These are phyloP conservation scores for Drosophila tropicalis DNA, from an alignment of 1,140 invertebrate genomes.

Conservation along the genomic window DNA sequence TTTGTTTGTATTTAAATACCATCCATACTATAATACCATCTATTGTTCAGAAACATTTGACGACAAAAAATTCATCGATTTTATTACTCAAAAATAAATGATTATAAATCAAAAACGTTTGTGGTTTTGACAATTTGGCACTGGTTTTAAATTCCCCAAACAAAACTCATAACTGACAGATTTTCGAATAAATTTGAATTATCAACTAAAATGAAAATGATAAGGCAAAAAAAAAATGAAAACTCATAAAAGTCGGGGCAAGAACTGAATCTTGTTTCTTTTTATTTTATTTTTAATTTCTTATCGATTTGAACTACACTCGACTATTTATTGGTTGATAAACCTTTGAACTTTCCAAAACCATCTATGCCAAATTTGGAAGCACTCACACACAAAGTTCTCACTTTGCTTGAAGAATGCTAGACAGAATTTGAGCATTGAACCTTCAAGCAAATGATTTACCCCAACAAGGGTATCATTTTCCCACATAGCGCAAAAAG, in stretches of 20 bases:
- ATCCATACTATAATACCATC: too few species aligned
- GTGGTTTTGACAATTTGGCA: not conserved
- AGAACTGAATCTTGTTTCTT: not conserved
- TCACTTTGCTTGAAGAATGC: conserved; percentile 4
- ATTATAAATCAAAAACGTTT: too few species aligned
- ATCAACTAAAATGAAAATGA: not conserved
- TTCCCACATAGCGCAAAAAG: conserved; percentile 26
- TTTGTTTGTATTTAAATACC: too few species aligned
- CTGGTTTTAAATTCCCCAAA: not conserved
- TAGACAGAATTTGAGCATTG: conserved; percentile 24
- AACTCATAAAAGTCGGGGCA: not conserved
- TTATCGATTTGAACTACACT: conserved; percentile 17
- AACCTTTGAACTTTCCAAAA: conserved; percentile 34
- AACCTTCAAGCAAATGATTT: conserved; percentile 17
- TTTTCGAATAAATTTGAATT: conserved; percentile 2
- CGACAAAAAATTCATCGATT: too few species aligned
- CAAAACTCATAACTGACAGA: not conserved
- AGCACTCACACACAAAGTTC: conserved; percentile 1
- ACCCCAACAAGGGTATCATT: conserved; percentile 40
- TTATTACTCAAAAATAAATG: too few species aligned
- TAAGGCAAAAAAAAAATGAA: not conserved
- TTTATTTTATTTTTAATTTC: not conserved
- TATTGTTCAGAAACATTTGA: too few species aligned
- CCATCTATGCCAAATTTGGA: conserved; percentile 10
- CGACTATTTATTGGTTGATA: conserved; percentile 22